Evolutionary conservation across 1,140 invertebrate species (phyloP).

Genomic region (Neocloeon triangulifer): DNA sequence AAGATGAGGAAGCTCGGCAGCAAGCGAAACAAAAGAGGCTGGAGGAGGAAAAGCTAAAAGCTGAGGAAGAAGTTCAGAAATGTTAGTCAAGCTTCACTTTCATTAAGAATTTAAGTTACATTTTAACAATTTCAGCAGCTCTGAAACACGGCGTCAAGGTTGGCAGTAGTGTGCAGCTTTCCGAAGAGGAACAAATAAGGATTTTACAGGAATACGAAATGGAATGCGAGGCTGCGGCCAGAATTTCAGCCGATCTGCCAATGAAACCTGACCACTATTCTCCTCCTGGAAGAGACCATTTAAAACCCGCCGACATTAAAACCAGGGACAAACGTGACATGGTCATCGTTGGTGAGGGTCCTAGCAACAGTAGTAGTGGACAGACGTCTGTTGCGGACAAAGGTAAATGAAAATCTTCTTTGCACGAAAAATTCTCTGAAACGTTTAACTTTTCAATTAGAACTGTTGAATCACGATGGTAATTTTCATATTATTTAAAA

Average conservation of each 20-base stretch:
- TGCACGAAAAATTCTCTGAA: too few relatives aligned
- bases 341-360: constrained; percentile 6
- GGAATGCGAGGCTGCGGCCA: constrained; percentile 6
- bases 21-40: constrained; percentile 14
- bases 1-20: constrained; percentile 26
- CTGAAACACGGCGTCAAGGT: constrained; percentile 1
- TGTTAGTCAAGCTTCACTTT: too few relatives aligned
- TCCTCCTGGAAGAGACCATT: background rate
- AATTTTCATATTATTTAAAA: too few relatives aligned
- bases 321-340: constrained; percentile 7
- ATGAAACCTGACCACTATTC: background rate
- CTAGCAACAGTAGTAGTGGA: constrained; percentile 1
- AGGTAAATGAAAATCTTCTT: too few relatives aligned
- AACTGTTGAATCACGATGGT: too few relatives aligned
- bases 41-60: constrained; percentile 13
- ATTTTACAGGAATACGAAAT: constrained; percentile 11
- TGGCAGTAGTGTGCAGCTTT: constrained; percentile 10
- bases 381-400: constrained; percentile 8
- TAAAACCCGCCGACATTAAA: constrained; percentile 1
- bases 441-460: too few relatives aligned
- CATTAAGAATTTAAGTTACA: too few relatives aligned
- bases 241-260: background rate
- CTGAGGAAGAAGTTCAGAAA: constrained; percentile 15
- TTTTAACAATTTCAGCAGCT: background rate
- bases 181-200: constrained; percentile 13